Conservation (phyloP, 1,140 invertebrate genomes). For the Drosophila fuyamai region DNA sequence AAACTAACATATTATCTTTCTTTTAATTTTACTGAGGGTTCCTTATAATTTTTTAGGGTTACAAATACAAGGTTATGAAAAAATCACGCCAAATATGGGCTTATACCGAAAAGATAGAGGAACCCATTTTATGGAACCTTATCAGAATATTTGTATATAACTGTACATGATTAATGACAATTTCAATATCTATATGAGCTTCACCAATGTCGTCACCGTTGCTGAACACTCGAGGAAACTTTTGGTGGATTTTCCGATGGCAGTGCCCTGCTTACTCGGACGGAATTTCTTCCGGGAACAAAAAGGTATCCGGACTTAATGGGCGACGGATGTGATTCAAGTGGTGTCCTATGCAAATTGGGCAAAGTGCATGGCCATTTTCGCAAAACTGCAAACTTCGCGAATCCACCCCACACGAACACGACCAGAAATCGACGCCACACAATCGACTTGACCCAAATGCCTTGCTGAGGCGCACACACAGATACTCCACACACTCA, state of each 20-base stretch:
- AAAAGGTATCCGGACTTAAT: slow-evolving; percentile 18
- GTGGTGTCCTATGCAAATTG: slow-evolving; percentile 59
- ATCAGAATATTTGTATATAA: neutral
- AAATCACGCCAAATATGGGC: neutral
- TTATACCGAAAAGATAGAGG: neutral
- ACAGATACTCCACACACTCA: neutral
- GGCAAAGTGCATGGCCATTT: slow-evolving; percentile 53
- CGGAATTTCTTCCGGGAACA: neutral
- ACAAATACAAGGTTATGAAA: neutral
- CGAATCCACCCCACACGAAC: slow-evolving; percentile 33
- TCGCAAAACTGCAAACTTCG: slow-evolving; percentile 45
- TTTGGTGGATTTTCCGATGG: neutral
- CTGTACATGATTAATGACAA: slow-evolving; percentile 5
- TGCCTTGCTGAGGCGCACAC: slow-evolving; percentile 27
- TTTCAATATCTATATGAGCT: slow-evolving; percentile 40
- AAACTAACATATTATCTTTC: too few species aligned
- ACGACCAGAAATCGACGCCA: slow-evolving; percentile 47
- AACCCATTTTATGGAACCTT: neutral
- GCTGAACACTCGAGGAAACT: neutral
- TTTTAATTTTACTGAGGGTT: too few species aligned
- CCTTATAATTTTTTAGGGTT: too few species aligned
- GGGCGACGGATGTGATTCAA: slow-evolving; percentile 47
- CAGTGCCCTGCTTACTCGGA: neutral
- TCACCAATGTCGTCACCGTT: neutral
- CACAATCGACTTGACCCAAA: slow-evolving; percentile 72